phyloP scores from a whole-genome alignment of 2,113 vertebrate species.

The Chamaetylas fuelleborni region DNA sequence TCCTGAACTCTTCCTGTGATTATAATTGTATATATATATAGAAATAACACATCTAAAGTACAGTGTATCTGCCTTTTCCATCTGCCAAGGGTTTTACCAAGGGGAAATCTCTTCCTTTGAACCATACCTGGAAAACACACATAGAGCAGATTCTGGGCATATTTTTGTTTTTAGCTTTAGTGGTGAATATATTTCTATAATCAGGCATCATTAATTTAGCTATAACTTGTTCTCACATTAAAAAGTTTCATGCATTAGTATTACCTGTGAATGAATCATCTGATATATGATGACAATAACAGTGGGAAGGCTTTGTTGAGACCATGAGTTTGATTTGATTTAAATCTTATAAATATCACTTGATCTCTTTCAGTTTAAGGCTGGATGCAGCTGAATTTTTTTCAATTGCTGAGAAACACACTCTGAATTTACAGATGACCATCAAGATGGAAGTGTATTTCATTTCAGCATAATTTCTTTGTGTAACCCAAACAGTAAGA shows the following conservation, averaged over 20 bases:
- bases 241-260: background rate
- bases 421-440: background rate
- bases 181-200: background rate
- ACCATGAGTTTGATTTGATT: background rate
- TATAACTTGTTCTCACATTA: background rate
- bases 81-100: background rate
- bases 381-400: background rate
- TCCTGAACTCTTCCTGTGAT: background rate
- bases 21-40: background rate
- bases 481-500: background rate
- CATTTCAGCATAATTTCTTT: background rate
- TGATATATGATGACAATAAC: background rate
- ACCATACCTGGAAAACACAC: background rate
- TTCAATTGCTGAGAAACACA: background rate
- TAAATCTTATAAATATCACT: background rate
- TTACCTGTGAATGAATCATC: background rate
- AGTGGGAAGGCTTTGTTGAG: background rate
- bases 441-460: background rate
- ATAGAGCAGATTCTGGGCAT: background rate
- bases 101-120: background rate
- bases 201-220: background rate
- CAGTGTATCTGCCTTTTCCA: background rate
- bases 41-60: background rate
- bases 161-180: background rate
- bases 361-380: background rate